These are phyloP conservation scores for Drosophila subsilvestris DNA, from an alignment of 2,888 invertebrate genomes.

Conservation along the genomic window DNA sequence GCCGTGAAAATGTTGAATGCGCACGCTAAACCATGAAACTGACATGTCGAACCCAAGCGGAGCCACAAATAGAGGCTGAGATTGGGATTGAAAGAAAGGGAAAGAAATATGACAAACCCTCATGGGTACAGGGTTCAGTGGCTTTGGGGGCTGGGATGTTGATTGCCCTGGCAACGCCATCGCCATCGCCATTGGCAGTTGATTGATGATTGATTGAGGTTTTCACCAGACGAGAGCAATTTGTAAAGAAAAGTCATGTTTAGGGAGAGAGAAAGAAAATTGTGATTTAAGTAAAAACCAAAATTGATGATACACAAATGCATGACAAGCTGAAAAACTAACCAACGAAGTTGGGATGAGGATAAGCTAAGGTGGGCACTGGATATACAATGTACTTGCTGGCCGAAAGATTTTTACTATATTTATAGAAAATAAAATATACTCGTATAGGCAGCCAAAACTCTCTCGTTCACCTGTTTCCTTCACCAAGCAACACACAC, in stretches of 20 bases:
- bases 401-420: no score
- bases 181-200: constrained; percentile 29
- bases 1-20: constrained; percentile 34
- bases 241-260: constrained; percentile 34
- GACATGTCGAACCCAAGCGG: constrained; percentile 50
- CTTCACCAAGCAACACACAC: constrained; percentile 6
- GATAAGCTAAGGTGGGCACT: no score
- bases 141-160: constrained; percentile 39
- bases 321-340: constrained; percentile 29
- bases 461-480: constrained; percentile 34
- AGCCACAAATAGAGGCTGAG: constrained; percentile 2
- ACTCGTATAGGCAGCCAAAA: background rate
- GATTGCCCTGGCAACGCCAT: constrained; percentile 25
- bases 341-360: constrained; percentile 10
- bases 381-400: no score
- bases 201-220: constrained; percentile 76
- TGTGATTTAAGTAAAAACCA: constrained; percentile 16
- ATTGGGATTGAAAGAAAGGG: constrained; percentile 22
- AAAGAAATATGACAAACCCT: constrained; percentile 51
- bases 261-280: constrained; percentile 18
- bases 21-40: constrained; percentile 57
- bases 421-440: no score
- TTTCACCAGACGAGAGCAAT: constrained; percentile 62
- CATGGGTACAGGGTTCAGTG: constrained; percentile 52
- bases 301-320: constrained; percentile 18